A percentile compares a stretch with the other conserved stretches of the same genome.
phyloP scores from a whole-genome alignment of 2,113 vertebrate genomes.

The Speoplatyrhinus poulsoni region DNA sequence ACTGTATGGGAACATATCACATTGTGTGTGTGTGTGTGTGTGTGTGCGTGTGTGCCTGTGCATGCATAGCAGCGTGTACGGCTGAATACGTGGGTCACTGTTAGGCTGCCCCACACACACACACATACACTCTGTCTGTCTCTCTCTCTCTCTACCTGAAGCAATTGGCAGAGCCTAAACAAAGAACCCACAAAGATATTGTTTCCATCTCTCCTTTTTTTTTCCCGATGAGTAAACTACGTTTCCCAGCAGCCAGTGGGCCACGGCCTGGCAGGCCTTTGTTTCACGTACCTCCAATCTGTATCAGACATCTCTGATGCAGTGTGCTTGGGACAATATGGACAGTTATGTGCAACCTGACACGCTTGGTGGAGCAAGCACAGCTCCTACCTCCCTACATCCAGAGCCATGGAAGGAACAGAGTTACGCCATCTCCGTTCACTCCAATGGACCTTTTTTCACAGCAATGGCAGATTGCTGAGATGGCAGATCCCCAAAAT shows the following conservation, averaged over 20 bases:
- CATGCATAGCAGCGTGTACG: neutral
- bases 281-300: slow-evolving; percentile 20
- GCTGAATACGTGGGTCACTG: neutral
- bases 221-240: slow-evolving; percentile 33
- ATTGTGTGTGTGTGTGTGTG: too few species aligned
- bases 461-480: too few species aligned
- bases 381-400: slow-evolving; percentile 20
- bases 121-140: too few species aligned
- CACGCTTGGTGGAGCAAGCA: slow-evolving; percentile 19
- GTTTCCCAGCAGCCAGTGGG: slow-evolving; percentile 25
- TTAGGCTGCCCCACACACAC: too few species aligned
- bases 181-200: neutral
- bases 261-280: slow-evolving; percentile 26
- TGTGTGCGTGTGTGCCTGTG: neutral
- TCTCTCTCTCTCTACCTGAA: too few species aligned
- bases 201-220: neutral
- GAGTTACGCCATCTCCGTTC: too few species aligned
- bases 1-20: too few species aligned
- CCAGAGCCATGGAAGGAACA: neutral
- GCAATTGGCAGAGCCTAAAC: too few species aligned
- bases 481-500: too few species aligned
- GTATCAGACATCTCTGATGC: slow-evolving; percentile 26
- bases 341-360: slow-evolving; percentile 37
- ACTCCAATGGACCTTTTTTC: too few species aligned
- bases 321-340: slow-evolving; percentile 48